Evolutionary conservation across 1,140 invertebrate species (phyloP).

Genomic region (Hirudo medicinalis): DNA sequence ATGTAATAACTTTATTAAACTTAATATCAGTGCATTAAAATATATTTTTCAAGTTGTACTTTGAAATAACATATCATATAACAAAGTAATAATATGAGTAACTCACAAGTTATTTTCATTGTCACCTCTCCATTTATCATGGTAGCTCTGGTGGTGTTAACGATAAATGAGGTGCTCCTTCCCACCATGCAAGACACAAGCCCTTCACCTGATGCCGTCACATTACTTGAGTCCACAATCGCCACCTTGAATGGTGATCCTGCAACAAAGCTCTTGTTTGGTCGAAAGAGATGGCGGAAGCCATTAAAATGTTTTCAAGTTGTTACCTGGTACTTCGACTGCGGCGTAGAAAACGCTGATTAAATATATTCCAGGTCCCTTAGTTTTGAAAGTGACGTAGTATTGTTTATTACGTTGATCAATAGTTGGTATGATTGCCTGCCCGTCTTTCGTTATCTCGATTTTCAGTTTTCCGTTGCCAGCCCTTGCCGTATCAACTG

Average conservation of each 20-base stretch:
- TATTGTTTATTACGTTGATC: conserved; percentile 65
- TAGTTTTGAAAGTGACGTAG: conserved; percentile 73
- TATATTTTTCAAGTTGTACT: no score
- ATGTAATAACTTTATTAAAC: no score
- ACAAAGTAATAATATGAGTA: conserved; percentile 1
- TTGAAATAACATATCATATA: no score
- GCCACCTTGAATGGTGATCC: conserved; percentile 48
- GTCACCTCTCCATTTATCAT: conserved; percentile 42
- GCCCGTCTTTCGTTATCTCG: conserved; percentile 60
- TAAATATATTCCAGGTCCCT: conserved; percentile 75
- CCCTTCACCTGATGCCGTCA: conserved; percentile 52
- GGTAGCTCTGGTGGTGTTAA: conserved; percentile 41
- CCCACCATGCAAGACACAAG: conserved; percentile 52
- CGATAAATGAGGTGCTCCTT: conserved; percentile 48
- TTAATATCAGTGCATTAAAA: no score
- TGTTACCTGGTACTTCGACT: conserved; percentile 76
- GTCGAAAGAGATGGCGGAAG: neutral
- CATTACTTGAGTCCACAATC: conserved; percentile 42
- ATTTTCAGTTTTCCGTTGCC: conserved; percentile 42
- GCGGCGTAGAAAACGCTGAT: conserved; percentile 90
- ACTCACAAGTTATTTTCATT: conserved; percentile 41
- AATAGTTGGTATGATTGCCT: conserved; percentile 64
- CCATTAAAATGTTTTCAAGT: conserved; percentile 9
- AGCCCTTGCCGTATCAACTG: conserved; percentile 33
- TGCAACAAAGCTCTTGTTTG: conserved; percentile 25